Percentiles rank a stretch among this genome's conserved stretches.
Evolutionary conservation across 2,113 vertebrate species (phyloP).

Genomic region (Ia io): DNA sequence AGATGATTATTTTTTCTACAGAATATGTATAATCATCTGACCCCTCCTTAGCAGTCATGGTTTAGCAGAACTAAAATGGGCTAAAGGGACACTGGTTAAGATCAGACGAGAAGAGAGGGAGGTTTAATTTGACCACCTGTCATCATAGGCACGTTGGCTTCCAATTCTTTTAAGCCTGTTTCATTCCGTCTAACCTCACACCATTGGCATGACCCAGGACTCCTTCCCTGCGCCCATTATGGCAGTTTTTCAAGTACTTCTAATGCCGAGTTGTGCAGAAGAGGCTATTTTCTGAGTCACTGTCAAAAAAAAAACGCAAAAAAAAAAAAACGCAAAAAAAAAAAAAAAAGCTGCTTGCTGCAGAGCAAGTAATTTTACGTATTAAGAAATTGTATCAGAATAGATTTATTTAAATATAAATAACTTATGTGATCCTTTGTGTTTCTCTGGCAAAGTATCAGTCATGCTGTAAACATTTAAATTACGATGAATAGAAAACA

Average conservation of each 20-base stretch:
- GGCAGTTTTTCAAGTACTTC: background rate
- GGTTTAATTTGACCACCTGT: background rate
- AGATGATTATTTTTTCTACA: background rate
- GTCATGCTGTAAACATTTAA: constrained; percentile 33
- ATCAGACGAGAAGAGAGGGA: background rate
- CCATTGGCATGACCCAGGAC: background rate
- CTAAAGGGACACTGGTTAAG: background rate
- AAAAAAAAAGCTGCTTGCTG: background rate
- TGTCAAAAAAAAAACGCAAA: background rate
- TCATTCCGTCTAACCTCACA: background rate
- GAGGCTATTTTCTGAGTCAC: background rate
- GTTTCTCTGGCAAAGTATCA: constrained; percentile 29
- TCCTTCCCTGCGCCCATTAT: background rate
- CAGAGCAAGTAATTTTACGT: background rate
- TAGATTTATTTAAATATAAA: constrained; percentile 10
- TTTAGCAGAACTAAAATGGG: background rate
- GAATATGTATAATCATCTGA: background rate
- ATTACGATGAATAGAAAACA: constrained; percentile 20
- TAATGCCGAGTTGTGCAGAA: background rate
- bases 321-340: background rate
- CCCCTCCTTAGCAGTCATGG: background rate
- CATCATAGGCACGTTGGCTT: background rate
- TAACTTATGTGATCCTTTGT: background rate
- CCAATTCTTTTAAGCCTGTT: background rate
- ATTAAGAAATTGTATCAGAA: background rate